These are phyloP conservation scores for Erpornis zantholeuca DNA, from an alignment of 2,113 vertebrate genomes.

Conservation along the genomic window DNA sequence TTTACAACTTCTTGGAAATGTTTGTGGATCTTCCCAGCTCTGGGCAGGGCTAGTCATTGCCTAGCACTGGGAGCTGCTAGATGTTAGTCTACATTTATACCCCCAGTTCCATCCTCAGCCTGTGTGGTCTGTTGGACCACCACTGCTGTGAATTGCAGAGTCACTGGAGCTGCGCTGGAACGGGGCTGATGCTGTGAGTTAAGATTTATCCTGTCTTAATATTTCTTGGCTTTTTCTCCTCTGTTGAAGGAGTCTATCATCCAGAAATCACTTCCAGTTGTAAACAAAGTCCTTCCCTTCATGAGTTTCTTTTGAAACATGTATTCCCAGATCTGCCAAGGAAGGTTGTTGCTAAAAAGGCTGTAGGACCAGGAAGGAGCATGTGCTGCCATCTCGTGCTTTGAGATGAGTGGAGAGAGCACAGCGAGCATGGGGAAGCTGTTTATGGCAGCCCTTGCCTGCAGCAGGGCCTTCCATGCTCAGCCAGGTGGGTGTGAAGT, in stretches of 20 bases:
- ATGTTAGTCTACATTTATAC: neutral
- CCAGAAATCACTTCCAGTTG: neutral
- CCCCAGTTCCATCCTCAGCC: neutral
- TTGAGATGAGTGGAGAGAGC: rapidly evolving
- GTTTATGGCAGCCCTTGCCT: neutral
- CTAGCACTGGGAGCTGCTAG: neutral
- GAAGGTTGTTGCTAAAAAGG: neutral
- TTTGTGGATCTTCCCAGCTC: neutral
- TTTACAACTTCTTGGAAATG: neutral
- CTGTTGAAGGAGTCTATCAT: neutral
- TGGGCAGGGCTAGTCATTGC: neutral
- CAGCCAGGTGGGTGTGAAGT: neutral
- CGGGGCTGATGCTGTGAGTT: neutral
- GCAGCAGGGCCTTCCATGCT: neutral
- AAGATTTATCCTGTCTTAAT: neutral
- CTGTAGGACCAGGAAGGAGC: neutral
- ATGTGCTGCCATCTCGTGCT: neutral
- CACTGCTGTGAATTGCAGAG: neutral
- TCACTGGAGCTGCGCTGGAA: neutral
- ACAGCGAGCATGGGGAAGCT: neutral
- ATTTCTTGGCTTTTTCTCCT: neutral
- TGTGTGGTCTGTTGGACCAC: neutral
- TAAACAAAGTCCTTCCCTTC: neutral
- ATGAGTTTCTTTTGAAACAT: neutral
- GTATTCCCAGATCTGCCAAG: neutral